Base-by-base conservation (phyloP, 35 echinoderm and acorn worm genomes). In the Acanthaster planci region DNA sequence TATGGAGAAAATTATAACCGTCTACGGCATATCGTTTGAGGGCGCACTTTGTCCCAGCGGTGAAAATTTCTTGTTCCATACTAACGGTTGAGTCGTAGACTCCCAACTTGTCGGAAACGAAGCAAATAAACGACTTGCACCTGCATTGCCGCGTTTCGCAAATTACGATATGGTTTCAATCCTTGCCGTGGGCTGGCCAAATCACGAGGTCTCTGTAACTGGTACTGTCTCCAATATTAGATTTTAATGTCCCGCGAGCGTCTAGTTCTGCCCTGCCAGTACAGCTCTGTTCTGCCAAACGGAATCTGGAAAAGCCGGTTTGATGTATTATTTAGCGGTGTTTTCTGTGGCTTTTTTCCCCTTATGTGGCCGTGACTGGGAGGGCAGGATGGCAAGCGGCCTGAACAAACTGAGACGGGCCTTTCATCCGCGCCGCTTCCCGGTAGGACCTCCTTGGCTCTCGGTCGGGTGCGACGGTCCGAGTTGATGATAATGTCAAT, bases 181-280 rank as follows among this genome's bases (percentile, higher is more conserved):
- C 64, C 64, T 31, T 0, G 64, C 64, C 64, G 3, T 10, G 21
- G 64, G 64, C 64, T 10, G 23, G 26, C 64, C 26, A 72, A 72
- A 72, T 72, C 34, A 26, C 64, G 30, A 72, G 64, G 2, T 21
- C 64, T 34, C 64, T 72, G 64, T 72, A 72, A 72, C 64, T 72
- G 64, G 64, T 72, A 72, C 64, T 72, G 64, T 72, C 64, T 72
- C 23, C 64, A 72, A 72, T 72, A 72, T 72, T 72, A 72, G 64
- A 72, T 72, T 72, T 23, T 72, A 30, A 22, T 60, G 57, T 72
- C 64, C 64, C 64, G 64, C 64, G 29, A 72, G 64, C 64, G 64
- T 72, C 14, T 6, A 31, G 57, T 19, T 60, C 64, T 72, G 26
- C 26, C 64, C 64, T 72, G 64, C 64, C 64, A 29, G 30, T 14